Evolutionary conservation across 2,888 invertebrate species (phyloP), one percentile per base, ranked within the genome.

Genomic region (Pantelozetes paolii): DNA sequence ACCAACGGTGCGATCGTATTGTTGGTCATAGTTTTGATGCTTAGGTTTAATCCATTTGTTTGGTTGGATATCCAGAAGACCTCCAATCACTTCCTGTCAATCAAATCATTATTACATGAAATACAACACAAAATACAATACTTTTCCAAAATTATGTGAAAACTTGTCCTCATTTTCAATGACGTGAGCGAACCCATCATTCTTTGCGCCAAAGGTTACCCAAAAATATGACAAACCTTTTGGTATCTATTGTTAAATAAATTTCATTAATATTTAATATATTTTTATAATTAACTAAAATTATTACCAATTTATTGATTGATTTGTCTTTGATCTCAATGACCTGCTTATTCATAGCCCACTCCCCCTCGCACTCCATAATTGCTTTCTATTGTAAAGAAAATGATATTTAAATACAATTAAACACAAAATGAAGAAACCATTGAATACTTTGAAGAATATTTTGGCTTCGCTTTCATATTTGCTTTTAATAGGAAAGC

Each of bases 141-240:
- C 92, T 85, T 92, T 90, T 6, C 93, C 98, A 86, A 97, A 99
- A 83, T 90, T 90, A 71, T 82, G 83, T 0, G 95, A 92, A 83
- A 98, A 98, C 50, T 87, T 82, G 74, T 88, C 86, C 81, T 93
- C 91, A 82, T 98, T 92, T 84, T 99, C 98, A 80, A 99, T 94
- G 0, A 98, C 92, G 84, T 99, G 98, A 67, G 95, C 98, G 84
- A 90, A 98, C 0, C 98, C 98, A 36, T 82, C 81, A 71, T 77
- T 76, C 70, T 90, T 88, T 84, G 89, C 88, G 23, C 93, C 96
- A 85, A 98, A 98, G 82, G 93, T 90, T 0, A 99, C 90, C 84
- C 90, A 88, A 83, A 99, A 95, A 82, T 98, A 99, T 0, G 97
- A 91, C 77, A 99, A 86, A 0, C 94, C 94, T 83, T 92, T 94